phyloP scores from a whole-genome alignment of 1,140 invertebrate species.

The Branchinecta lindahli region DNA sequence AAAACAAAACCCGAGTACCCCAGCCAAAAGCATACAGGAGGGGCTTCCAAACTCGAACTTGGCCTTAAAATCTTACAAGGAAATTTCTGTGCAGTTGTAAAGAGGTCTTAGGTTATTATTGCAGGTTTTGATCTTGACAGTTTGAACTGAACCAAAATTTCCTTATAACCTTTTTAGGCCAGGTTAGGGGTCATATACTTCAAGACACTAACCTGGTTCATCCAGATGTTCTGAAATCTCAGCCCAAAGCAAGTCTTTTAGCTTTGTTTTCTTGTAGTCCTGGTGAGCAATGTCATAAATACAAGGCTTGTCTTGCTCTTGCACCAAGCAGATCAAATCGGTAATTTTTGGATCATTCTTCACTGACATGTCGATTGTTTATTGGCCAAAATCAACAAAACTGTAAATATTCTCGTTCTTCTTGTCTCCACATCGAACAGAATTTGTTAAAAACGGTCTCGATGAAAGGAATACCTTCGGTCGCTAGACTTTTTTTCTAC shows the following conservation, averaged over 20 bases:
- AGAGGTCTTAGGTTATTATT: no score
- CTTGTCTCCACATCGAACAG: neutral
- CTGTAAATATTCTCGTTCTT: slow-evolving; percentile 8
- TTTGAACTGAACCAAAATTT: no score
- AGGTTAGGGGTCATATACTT: no score
- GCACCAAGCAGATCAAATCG: neutral
- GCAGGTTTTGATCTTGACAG: no score
- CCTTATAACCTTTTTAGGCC: no score
- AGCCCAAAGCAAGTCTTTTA: slow-evolving; percentile 9
- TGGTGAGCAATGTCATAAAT: slow-evolving; percentile 6
- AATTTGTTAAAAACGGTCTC: slow-evolving; percentile 2
- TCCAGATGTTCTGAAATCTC: neutral
- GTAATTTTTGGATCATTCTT: slow-evolving; percentile 2
- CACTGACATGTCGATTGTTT: neutral
- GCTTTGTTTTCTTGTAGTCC: slow-evolving; percentile 9
- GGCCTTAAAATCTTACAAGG: no score
- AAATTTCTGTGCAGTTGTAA: no score
- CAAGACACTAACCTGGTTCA: no score
- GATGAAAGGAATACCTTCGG: neutral
- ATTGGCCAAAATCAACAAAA: slow-evolving; percentile 6
- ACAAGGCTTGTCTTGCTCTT: neutral
- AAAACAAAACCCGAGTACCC: no score
- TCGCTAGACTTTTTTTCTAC: slow-evolving; percentile 8
- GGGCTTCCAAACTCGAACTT: no score
- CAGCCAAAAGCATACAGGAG: no score